These are phyloP conservation scores for Megamerina dolium DNA, from an alignment of 2,888 invertebrate species.

Conservation along the genomic window DNA sequence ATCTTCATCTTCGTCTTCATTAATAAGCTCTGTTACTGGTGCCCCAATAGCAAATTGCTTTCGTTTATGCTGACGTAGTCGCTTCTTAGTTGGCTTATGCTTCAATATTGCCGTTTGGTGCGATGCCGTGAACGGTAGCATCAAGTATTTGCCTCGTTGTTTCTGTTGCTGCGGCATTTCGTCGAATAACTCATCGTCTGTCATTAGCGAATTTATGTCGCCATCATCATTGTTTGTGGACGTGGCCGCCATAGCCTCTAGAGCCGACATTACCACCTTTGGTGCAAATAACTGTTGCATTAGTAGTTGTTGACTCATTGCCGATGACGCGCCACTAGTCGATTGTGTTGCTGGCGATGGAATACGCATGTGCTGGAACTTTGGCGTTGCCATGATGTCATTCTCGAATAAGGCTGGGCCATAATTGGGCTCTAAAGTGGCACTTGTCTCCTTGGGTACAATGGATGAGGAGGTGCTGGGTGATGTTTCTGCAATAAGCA, in stretches of 20 bases:
- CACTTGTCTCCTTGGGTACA: background rate
- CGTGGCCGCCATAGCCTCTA: slow-evolving; percentile 6
- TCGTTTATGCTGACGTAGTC: slow-evolving; percentile 2
- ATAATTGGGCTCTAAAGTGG: slow-evolving; percentile 22
- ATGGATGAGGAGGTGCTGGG: background rate
- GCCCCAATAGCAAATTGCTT: too few relatives aligned
- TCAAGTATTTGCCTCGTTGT: slow-evolving; percentile 11
- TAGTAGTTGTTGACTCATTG: too few relatives aligned
- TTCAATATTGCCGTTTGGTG: background rate
- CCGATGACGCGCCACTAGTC: slow-evolving; percentile 7
- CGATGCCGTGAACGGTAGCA: background rate
- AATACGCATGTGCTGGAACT: slow-evolving; percentile 12
- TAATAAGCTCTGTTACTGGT: background rate
- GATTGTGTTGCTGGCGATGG: background rate
- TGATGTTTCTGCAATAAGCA: too few relatives aligned
- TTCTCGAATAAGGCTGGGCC: slow-evolving; percentile 34
- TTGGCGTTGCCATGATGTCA: slow-evolving; percentile 16
- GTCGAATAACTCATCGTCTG: slow-evolving; percentile 34
- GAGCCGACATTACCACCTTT: slow-evolving; percentile 22
- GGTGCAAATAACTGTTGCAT: slow-evolving; percentile 33
- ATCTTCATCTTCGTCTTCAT: background rate
- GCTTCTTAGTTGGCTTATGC: slow-evolving; percentile 1
- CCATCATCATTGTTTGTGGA: slow-evolving; percentile 6
- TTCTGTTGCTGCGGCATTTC: slow-evolving; percentile 36
- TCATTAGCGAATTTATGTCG: slow-evolving; percentile 24